Evolutionary conservation across 1,140 invertebrate species (phyloP), one percentile per base, ranked within the genome.

Genomic region (Hormaphis cornu): DNA sequence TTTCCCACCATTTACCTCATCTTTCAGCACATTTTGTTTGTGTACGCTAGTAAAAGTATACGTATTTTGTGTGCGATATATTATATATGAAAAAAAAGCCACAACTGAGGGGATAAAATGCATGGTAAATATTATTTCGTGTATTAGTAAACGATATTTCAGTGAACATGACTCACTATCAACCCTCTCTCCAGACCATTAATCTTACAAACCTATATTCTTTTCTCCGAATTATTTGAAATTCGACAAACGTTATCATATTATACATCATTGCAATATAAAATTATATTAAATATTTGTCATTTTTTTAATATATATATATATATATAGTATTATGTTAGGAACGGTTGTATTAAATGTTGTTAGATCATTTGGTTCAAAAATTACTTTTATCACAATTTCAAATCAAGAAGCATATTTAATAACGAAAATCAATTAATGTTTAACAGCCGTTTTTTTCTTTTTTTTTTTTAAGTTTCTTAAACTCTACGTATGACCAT

Each of bases 71-170:
- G n/a, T n/a, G n/a, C n/a, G n/a, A 33, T 33, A 33, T 33, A 33
- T 33, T 50, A 24, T 50, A 16, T 44, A 24, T 50, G 18, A 18
- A 50, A 48, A 66, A 66, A 66, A 48, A 24, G 22, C 26, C 12
- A 33, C 12, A 18, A 22, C 12, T 20, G 59, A 63, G 22, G 26
- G 42, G 42, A 46, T 44, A 12, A 63, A 46, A 48, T 20, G 28
- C 44, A 12, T 30, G 18, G 42, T 20, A 33, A 66, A 66, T 48
- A 66, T 61, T 61, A 61, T 48, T 66, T 20, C 20, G 12, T 26
- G 42, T 66, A 48, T 66, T 66, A 66, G 44, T 48, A 50, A 63
- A 46, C 42, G 59, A 63, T 66, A 66, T 66, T 24, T n/a, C n/a
- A n/a, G n/a, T 30, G 26, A 33, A 44, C 28, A 66, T 28, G 44